These are phyloP conservation scores for Stramonita haemastoma DNA, from an alignment of 2,888 invertebrate genomes.

Conservation along the genomic window DNA sequence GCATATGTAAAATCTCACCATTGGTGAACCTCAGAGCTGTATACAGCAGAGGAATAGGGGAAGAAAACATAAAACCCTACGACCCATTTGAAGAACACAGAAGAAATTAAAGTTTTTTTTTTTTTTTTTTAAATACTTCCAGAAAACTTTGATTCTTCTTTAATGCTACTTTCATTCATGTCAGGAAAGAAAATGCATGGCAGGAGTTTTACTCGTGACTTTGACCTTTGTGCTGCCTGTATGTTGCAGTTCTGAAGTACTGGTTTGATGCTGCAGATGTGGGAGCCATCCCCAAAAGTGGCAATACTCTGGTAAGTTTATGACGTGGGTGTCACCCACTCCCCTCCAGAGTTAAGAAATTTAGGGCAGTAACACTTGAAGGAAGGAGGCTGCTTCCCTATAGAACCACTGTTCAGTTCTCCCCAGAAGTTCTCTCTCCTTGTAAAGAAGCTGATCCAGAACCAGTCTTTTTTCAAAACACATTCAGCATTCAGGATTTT, in stretches of 20 bases:
- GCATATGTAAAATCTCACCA: too few species aligned
- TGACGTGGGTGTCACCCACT: too few species aligned
- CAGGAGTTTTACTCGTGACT: not conserved
- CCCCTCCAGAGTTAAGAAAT: too few species aligned
- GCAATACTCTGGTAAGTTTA: slow-evolving; percentile 65
- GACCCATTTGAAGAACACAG: not conserved
- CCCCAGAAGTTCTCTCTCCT: too few species aligned
- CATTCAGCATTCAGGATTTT: too few species aligned
- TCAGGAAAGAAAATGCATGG: not conserved
- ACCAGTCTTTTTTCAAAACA: too few species aligned
- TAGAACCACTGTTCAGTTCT: too few species aligned
- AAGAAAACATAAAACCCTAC: not conserved
- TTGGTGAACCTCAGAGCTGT: too few species aligned
- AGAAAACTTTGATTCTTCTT: not conserved
- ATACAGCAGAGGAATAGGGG: too few species aligned
- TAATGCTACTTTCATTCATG: not conserved
- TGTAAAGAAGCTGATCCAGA: too few species aligned
- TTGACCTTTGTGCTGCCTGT: not conserved
- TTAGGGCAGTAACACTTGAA: too few species aligned
- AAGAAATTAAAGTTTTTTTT: not conserved
- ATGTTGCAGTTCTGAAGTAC: slow-evolving; percentile 68
- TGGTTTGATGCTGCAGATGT: slow-evolving; percentile 67
- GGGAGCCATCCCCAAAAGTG: slow-evolving; percentile 59
- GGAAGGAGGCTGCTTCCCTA: too few species aligned
- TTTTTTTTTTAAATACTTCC: not conserved